A percentile compares a stretch with the other conserved stretches of the same genome.
Evolutionary conservation across 2,888 invertebrate genomes (phyloP).

Genomic region (Lochmaea crataegi): DNA sequence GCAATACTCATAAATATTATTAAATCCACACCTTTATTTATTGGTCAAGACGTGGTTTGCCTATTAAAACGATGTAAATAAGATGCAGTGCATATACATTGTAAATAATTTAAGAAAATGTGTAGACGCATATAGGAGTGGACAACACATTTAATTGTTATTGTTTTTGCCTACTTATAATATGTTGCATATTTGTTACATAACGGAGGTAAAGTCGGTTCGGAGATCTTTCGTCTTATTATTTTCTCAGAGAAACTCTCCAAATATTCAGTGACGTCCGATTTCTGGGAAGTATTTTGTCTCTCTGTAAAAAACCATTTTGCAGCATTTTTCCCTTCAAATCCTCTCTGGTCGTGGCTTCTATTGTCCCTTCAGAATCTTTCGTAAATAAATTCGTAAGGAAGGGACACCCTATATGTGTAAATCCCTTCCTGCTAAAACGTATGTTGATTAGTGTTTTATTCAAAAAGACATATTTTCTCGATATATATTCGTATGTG

Average conservation of each 20-base stretch:
- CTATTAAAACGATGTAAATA: constrained; percentile 12
- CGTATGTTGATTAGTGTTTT: constrained; percentile 4
- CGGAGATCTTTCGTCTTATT: too few species aligned
- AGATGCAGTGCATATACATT: background rate
- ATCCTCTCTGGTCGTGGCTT: too few species aligned
- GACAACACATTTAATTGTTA: background rate
- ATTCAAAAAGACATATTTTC: constrained; percentile 14
- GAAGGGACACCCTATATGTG: too few species aligned
- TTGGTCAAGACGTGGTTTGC: background rate
- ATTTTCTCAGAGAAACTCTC: too few species aligned
- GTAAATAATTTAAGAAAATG: constrained; percentile 14
- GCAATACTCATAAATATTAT: constrained; percentile 9
- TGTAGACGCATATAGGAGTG: constrained; percentile 8
- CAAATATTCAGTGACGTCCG: too few species aligned
- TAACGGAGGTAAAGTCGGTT: too few species aligned
- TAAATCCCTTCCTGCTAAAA: background rate
- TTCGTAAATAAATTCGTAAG: too few species aligned
- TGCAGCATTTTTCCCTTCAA: too few species aligned
- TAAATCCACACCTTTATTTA: constrained; percentile 14
- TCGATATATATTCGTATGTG: background rate
- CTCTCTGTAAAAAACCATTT: too few species aligned
- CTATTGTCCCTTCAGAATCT: too few species aligned
- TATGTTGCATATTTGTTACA: background rate
- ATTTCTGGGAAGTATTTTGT: too few species aligned
- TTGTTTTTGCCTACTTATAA: background rate